Conservation (phyloP, 2,888 invertebrate species). For the Leptura quadrifasciata region DNA sequence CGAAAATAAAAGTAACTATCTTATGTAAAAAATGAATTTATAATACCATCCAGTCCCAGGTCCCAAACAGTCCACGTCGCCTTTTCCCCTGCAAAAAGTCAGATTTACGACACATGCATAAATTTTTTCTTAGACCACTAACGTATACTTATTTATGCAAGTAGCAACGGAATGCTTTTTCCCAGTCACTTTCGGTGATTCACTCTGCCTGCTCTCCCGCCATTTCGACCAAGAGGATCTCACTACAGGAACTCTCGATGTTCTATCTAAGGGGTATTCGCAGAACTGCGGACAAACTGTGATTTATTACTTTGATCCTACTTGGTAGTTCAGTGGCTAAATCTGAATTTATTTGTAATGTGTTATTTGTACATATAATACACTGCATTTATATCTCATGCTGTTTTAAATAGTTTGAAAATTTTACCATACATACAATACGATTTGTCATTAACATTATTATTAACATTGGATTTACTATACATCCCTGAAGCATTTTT, state of each 20-base stretch:
- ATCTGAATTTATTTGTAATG: too few species aligned
- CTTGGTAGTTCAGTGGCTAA: not conserved
- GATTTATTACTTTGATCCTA: conserved; percentile 29
- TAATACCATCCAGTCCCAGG: conserved; percentile 72
- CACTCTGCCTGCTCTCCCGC: conserved; percentile 65
- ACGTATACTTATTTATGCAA: conserved; percentile 71
- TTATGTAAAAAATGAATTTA: conserved; percentile 21
- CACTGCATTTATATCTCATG: too few species aligned
- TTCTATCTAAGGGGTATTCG: conserved; percentile 65
- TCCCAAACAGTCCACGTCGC: conserved; percentile 71
- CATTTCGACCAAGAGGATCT: conserved; percentile 71
- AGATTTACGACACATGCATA: conserved; percentile 47
- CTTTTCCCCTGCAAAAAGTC: conserved; percentile 64
- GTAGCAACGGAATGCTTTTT: conserved; percentile 64
- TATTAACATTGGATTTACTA: too few species aligned
- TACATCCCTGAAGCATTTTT: too few species aligned
- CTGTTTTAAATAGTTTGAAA: too few species aligned
- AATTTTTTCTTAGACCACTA: conserved; percentile 56
- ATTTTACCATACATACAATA: too few species aligned
- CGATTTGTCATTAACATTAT: too few species aligned
- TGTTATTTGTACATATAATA: too few species aligned
- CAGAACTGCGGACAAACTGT: conserved; percentile 68
- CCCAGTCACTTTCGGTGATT: conserved; percentile 56
- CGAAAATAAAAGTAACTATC: not conserved
- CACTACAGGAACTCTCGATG: conserved; percentile 64